Base-by-base conservation (phyloP, 2,113 vertebrate genomes). In the Anolis carolinensis region DNA sequence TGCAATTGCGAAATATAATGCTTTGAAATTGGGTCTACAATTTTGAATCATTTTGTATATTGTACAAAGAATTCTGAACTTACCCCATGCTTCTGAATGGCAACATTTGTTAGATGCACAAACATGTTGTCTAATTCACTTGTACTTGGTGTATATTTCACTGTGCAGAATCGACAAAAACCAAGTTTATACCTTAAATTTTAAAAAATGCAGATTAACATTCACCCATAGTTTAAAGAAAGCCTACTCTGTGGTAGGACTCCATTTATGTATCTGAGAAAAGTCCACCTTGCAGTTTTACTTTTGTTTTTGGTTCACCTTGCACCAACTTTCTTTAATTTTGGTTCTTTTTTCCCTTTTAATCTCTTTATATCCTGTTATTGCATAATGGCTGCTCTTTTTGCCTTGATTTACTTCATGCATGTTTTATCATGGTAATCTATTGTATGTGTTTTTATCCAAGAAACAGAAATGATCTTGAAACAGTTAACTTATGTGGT, bases 81-180 rank as follows among this genome's bases (percentile, higher is more conserved):
- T 86, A 98, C 99, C 95, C 98, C 98, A 0, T 99, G 98, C 82
- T 98, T 99, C 92, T 99, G 99, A 90, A 99, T 99, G 93, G 98
- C 98, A 67, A 99, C 99, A 0, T 99, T 99, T 62, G 98, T 99
- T 83, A 99, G 98, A 65, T 99, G 99, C 0, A 99, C 98, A 88
- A 99, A 99, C 98, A 99, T 99, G 95, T 99, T 99, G 94, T 99
- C 99, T 93, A 99, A 91, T 86, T 99, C 99, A 67, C 98, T 99
- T 52, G 98, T 99, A 89, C 98, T 99, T 0, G 98, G 98, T 0
- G 98, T 99, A 91, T 99, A 99, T 82, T 99, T 99, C 27, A 99
- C 98, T 0, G 99, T 99, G 95, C 99, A 99, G 93, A 99, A 99
- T 8, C 99, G 96, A 87, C 99, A 99, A 91, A 99, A 99, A 7